These are phyloP conservation scores for Chloebia gouldiae DNA, from an alignment of 2,113 vertebrate genomes.

Conservation along the genomic window DNA sequence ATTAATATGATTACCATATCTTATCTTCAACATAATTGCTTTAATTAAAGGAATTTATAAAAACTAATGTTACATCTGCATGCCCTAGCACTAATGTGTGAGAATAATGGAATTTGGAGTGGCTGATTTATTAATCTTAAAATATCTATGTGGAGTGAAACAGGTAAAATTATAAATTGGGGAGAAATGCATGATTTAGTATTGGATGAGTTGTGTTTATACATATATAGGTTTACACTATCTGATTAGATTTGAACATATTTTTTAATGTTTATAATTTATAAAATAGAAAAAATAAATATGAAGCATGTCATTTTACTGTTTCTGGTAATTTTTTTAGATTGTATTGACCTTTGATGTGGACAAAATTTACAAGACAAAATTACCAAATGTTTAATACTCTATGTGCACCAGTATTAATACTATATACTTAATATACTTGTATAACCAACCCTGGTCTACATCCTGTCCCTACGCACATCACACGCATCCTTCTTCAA, in stretches of 20 bases:
- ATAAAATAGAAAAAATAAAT: neutral
- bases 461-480: neutral
- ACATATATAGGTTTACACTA: neutral
- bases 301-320: neutral
- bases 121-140: neutral
- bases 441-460: neutral
- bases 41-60: slow-evolving; percentile 30
- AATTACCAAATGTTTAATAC: neutral
- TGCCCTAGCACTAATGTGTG: neutral
- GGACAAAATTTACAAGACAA: neutral
- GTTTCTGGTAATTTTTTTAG: neutral
- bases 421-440: neutral
- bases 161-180: neutral
- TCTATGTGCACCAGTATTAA: neutral
- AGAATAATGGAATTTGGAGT: neutral
- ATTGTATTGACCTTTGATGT: neutral
- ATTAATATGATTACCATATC: slow-evolving; percentile 17
- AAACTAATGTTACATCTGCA: neutral
- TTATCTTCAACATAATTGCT: slow-evolving; percentile 36
- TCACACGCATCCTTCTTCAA: accelerated
- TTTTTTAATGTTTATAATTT: neutral
- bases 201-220: neutral
- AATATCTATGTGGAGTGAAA: neutral
- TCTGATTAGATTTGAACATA: neutral
- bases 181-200: neutral